Percentiles rank a stretch among this genome's conserved stretches.
phyloP scores from a whole-genome alignment of 2,888 invertebrate species.

The Metalampra italica region DNA sequence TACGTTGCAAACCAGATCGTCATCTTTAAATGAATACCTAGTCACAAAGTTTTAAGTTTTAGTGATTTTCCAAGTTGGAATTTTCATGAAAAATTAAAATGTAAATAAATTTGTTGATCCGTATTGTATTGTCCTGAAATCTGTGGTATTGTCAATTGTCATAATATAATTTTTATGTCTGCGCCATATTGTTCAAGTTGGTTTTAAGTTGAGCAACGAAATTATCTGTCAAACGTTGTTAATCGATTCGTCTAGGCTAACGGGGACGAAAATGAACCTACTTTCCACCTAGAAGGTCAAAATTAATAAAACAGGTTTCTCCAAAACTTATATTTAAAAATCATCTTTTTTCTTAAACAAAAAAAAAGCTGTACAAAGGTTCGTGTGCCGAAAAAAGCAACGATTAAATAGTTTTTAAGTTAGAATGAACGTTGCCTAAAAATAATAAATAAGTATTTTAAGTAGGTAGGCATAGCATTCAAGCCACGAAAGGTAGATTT shows the following conservation, averaged over 20 bases:
- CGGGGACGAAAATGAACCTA: conserved; percentile 41
- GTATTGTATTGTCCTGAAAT: no score
- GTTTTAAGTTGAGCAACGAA: conserved; percentile 2
- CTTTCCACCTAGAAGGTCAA: conserved; percentile 58
- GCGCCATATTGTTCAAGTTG: no score
- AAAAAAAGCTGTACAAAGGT: conserved; percentile 10
- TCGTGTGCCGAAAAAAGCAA: conserved; percentile 5
- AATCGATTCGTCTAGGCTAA: conserved; percentile 55
- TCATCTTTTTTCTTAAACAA: conserved; percentile 27
- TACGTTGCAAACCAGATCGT: no score
- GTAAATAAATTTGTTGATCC: no score
- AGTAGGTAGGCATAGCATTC: no score
- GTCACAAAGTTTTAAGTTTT: no score
- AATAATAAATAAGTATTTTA: conserved; percentile 26
- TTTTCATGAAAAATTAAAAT: no score
- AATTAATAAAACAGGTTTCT: conserved; percentile 40
- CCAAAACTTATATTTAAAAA: conserved; percentile 53
- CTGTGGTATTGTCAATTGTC: no score
- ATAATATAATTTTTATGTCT: no score
- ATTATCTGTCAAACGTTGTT: conserved; percentile 38
- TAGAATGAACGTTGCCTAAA: conserved; percentile 9
- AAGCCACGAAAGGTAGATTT: conserved; percentile 17
- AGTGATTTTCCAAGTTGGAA: no score
- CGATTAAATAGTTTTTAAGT: neutral
- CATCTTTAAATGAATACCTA: no score